Conservation (phyloP, 2,797 vertebrate genomes). For the Micrastur ruficollis region DNA sequence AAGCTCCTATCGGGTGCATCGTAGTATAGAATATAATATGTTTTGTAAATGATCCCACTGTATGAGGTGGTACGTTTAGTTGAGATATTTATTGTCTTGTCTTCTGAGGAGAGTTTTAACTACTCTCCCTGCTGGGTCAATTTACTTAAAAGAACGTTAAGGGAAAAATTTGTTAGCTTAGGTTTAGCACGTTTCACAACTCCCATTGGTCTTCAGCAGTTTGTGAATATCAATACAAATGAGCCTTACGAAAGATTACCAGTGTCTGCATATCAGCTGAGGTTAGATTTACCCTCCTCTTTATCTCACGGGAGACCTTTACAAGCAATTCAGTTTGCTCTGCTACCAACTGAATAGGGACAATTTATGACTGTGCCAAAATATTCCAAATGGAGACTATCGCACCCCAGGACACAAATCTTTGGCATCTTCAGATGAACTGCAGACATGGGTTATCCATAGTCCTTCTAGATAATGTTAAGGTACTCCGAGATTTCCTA, state of each 20-base stretch:
- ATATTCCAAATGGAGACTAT: not conserved
- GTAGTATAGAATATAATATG: not conserved
- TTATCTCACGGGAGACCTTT: not conserved
- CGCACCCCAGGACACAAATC: not conserved
- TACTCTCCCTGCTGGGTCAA: not conserved
- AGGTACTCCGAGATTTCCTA: not conserved
- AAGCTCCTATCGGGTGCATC: not conserved
- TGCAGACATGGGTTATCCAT: not conserved
- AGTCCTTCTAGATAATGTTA: not conserved
- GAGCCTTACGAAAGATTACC: not conserved
- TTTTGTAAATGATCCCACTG: not conserved
- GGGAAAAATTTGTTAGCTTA: not conserved
- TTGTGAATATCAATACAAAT: not conserved
- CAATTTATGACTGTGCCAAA: not conserved
- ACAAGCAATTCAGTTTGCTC: not conserved
- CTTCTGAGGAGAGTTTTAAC: not conserved
- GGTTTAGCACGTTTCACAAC: not conserved
- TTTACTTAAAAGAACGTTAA: not conserved
- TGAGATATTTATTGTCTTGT: not conserved
- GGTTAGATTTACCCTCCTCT: not conserved
- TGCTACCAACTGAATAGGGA: not conserved
- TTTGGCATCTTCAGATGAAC: not conserved
- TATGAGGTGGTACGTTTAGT: not conserved
- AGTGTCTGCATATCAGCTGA: not conserved
- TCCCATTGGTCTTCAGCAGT: not conserved